These are phyloP conservation scores for Crotalus horridus DNA, from an alignment of 2,113 vertebrate species.

Conservation along the genomic window DNA sequence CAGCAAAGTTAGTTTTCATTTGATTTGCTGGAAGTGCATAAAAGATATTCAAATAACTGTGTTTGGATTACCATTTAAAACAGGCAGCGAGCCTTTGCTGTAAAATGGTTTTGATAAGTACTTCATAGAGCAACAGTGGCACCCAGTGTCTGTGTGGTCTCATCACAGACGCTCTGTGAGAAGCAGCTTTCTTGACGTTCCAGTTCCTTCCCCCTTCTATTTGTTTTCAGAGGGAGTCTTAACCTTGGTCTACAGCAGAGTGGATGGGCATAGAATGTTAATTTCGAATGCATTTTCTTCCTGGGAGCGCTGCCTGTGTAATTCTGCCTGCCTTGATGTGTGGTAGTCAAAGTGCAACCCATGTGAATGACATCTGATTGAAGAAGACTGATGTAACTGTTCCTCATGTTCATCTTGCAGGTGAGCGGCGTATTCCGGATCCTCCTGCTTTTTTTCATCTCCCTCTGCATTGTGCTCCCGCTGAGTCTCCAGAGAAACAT, in stretches of 20 bases:
- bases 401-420: slow-evolving; percentile 58
- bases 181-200: fast-evolving
- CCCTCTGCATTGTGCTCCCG: slow-evolving; percentile 89
- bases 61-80: slow-evolving; percentile 49
- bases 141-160: slow-evolving; percentile 53
- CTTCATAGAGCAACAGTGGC: slow-evolving; percentile 60
- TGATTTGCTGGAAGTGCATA: slow-evolving; percentile 43
- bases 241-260: not conserved
- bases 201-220: not conserved
- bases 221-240: not conserved
- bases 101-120: slow-evolving; percentile 10
- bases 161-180: slow-evolving; percentile 30
- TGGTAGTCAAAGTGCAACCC: not conserved
- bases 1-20: slow-evolving; percentile 47
- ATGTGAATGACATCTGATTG: not conserved
- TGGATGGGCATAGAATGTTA: not conserved
- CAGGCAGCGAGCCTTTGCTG: not conserved
- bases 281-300: fast-evolving
- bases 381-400: not conserved
- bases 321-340: not conserved
- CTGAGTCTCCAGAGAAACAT: slow-evolving; percentile 97
- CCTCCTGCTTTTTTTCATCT: slow-evolving; percentile 84
- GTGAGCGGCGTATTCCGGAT: slow-evolving; percentile 81
- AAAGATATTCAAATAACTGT: slow-evolving; percentile 36
- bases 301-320: fast-evolving